Conservation (phyloP, 2,888 invertebrate genomes). For the Drosophila niveifrons region DNA sequence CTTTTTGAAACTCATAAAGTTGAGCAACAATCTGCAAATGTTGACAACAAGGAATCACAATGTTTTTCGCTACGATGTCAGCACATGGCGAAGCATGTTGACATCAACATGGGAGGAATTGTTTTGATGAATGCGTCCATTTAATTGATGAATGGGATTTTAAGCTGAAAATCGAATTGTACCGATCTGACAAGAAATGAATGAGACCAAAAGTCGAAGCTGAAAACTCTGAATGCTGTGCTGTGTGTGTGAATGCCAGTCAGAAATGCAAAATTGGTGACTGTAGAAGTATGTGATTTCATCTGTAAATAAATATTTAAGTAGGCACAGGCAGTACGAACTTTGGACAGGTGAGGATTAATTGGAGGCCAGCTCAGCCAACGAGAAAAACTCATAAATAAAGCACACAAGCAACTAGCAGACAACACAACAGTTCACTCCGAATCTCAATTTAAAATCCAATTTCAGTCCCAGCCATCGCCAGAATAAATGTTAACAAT, state of each 20-base stretch:
- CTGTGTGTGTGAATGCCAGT: slow-evolving; percentile 41
- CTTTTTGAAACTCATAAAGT: slow-evolving; percentile 33
- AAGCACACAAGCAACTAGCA: slow-evolving; percentile 27
- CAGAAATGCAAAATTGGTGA: slow-evolving; percentile 12
- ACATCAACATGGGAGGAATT: slow-evolving; percentile 72
- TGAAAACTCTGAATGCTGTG: slow-evolving; percentile 32
- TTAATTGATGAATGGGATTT: slow-evolving; percentile 84
- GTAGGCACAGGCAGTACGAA: slow-evolving; percentile 42
- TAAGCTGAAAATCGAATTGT: slow-evolving; percentile 70
- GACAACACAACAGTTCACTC: slow-evolving; percentile 10
- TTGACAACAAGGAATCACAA: slow-evolving; percentile 22
- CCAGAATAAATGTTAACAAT: slow-evolving; percentile 51
- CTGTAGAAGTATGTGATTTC: slow-evolving; percentile 7
- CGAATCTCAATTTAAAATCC: background rate
- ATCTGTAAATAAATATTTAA: slow-evolving; percentile 55
- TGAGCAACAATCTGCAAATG: slow-evolving; percentile 19
- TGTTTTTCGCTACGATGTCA: slow-evolving; percentile 31
- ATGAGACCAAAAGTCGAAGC: slow-evolving; percentile 8
- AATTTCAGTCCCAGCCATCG: background rate
- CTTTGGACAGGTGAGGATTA: slow-evolving; percentile 48
- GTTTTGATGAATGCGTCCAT: slow-evolving; percentile 83
- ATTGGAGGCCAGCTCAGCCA: slow-evolving; percentile 30
- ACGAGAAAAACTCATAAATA: slow-evolving; percentile 50
- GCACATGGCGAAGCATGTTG: slow-evolving; percentile 56
- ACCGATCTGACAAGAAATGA: slow-evolving; percentile 30